A percentile compares a stretch with the other conserved stretches of the same genome.
Evolutionary conservation across 1,140 invertebrate species (phyloP).

Genomic region (Ostrea denselamellosa): DNA sequence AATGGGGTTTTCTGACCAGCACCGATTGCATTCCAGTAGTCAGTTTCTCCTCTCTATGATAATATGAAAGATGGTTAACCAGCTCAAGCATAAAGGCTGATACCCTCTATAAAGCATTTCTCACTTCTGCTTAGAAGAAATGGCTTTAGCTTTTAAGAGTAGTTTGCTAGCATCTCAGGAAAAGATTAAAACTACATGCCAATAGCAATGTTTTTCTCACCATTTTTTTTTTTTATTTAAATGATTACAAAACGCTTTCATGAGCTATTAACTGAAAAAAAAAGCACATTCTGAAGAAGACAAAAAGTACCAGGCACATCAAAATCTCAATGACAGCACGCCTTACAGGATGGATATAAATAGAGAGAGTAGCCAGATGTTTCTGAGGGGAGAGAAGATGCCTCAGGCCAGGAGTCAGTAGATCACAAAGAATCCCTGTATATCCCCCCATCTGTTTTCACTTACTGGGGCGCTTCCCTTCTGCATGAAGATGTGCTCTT

Average conservation of each 20-base stretch:
- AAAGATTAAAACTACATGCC: too few species aligned
- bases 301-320: neutral
- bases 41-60: neutral
- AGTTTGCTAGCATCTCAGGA: neutral
- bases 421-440: slow-evolving; percentile 1
- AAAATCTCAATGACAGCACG: neutral
- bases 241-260: too few species aligned
- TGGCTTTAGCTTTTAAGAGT: neutral
- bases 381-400: slow-evolving; percentile 25
- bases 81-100: slow-evolving; percentile 20
- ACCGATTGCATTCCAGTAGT: slow-evolving; percentile 5
- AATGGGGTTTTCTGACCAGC: neutral
- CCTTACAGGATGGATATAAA: neutral
- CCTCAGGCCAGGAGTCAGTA: slow-evolving; percentile 4
- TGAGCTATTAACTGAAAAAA: neutral
- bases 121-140: neutral
- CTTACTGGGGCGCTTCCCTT: neutral
- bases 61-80: slow-evolving; percentile 38
- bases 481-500: neutral
- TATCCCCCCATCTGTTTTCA: slow-evolving; percentile 19
- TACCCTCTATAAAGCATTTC: neutral
- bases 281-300: neutral
- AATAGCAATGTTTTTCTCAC: too few species aligned
- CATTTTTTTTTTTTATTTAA: too few species aligned
- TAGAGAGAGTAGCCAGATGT: slow-evolving; percentile 24